Percentiles rank a stretch among this genome's conserved stretches.
phyloP scores from a whole-genome alignment of 1,140 invertebrate species.

The Drosophila nigromelanica region DNA sequence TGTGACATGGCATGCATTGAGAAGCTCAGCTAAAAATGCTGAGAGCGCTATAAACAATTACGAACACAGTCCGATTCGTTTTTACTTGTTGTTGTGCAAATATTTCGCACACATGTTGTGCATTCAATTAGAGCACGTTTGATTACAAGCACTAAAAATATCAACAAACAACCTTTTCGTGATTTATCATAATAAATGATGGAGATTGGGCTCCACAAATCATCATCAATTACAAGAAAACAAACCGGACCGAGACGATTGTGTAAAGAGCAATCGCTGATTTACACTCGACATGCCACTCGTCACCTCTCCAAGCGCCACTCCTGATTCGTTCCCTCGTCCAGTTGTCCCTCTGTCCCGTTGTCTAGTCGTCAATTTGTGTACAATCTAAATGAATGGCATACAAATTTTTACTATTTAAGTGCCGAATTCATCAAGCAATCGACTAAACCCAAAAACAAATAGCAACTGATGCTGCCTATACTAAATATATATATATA shows the following conservation, averaged over 20 bases:
- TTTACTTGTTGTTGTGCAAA: slow-evolving; percentile 62
- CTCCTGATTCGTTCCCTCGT: slow-evolving; percentile 12
- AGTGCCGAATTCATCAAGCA: slow-evolving; percentile 57
- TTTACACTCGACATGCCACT: slow-evolving; percentile 33
- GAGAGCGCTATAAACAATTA: slow-evolving; percentile 4
- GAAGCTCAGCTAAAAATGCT: slow-evolving; percentile 13
- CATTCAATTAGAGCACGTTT: slow-evolving; percentile 68
- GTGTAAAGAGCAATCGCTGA: slow-evolving; percentile 47
- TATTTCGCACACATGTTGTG: slow-evolving; percentile 62
- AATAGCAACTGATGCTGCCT: slow-evolving; percentile 15
- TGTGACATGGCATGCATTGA: slow-evolving; percentile 50
- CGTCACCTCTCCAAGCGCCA: neutral
- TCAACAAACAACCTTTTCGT: slow-evolving; percentile 47
- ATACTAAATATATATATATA: neutral
- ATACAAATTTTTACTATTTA: slow-evolving; percentile 71
- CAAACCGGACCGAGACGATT: slow-evolving; percentile 6
- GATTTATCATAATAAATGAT: slow-evolving; percentile 82
- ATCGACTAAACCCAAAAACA: slow-evolving; percentile 27
- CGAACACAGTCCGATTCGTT: slow-evolving; percentile 15
- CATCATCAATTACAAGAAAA: slow-evolving; percentile 54
- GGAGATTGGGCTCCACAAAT: slow-evolving; percentile 30
- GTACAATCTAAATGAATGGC: slow-evolving; percentile 74
- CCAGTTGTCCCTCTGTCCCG: neutral
- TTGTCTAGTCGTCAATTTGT: slow-evolving; percentile 31
- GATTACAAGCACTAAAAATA: slow-evolving; percentile 80